Conservation (phyloP, 2,113 vertebrate species). For the Macaca nemestrina region DNA sequence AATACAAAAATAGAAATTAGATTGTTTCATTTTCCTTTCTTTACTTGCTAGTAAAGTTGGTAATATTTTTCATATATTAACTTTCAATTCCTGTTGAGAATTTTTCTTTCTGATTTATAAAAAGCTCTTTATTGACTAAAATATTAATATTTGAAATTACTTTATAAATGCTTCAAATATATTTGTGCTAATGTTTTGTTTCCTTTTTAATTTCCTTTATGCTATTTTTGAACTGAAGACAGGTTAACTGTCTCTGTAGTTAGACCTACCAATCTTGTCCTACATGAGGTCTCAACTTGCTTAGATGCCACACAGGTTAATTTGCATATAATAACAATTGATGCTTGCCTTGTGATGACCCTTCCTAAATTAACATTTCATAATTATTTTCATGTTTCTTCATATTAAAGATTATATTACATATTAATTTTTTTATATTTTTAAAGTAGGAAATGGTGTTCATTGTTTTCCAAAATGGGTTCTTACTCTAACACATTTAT, state of each 20-base stretch:
- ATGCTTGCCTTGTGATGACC: not conserved
- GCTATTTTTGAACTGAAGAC: not conserved
- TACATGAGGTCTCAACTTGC: not conserved
- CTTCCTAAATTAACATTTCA: not conserved
- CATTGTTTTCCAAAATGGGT: not conserved
- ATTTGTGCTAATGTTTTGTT: not conserved
- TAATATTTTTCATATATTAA: not conserved
- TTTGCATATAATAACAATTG: too few relatives aligned
- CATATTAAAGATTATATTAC: not conserved
- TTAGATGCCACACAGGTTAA: too few relatives aligned
- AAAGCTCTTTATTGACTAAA: not conserved
- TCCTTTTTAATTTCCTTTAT: not conserved
- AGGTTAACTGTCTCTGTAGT: not conserved
- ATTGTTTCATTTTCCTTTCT: not conserved
- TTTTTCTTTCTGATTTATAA: not conserved
- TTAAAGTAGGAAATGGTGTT: not conserved
- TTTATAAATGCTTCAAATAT: not conserved
- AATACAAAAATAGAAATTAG: not conserved
- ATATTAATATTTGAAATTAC: not conserved
- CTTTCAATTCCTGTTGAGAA: not conserved
- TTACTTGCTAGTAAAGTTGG: not conserved
- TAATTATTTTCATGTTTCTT: not conserved
- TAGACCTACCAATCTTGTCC: not conserved
- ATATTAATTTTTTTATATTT: not conserved
- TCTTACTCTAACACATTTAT: not conserved